Evolutionary conservation across 1,140 invertebrate genomes (phyloP), one percentile per base, ranked within the genome.

Genomic region (Hyles vespertilio): DNA sequence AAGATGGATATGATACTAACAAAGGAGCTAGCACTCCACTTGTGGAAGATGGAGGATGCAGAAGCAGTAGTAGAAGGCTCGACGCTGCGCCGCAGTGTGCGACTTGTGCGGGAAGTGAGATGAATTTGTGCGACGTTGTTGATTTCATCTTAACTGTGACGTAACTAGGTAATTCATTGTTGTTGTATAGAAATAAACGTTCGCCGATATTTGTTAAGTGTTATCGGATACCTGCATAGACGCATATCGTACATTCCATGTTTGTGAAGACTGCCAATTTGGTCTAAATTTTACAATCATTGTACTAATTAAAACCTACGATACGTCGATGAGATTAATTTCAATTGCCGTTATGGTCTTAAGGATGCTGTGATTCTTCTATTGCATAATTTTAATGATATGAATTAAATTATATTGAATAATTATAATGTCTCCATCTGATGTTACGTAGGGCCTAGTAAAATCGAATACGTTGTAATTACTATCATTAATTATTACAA

Each of bases 211-310:
- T 76, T 79, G 69, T 78, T 83, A 84, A 87, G 83, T 87, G 83
- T 87, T 84, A 81, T 84, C 79, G 76, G 81, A 83, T 86, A 89
- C 83, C 79, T 86, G 81, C 81, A 86, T 87, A 87, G 79, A 84
- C 86, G 86, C 86, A 89, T 89, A 89, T 89, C 86, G 81, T 84
- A 87, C 84, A 89, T 89, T 89, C 86, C 86, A 89, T 83, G 83
- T 87, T 88, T 86, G 81, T 85, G 73, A 89, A 87, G 86, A 89
- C 86, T 89, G 86, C 84, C 84, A 87, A 87, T 85, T 87, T 89
- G 86, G 86, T 89, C 86, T 89, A 86, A 89, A 89, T 88, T 89
- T 82, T 89, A 87, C 79, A 89, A 83, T 84, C 80, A 82, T 78
- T 74, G 72, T 77, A 77, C 61, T 77, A 64, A 70, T 70, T 69